Conservation (phyloP, 1,140 invertebrate species). For the Bombus impatiens region DNA sequence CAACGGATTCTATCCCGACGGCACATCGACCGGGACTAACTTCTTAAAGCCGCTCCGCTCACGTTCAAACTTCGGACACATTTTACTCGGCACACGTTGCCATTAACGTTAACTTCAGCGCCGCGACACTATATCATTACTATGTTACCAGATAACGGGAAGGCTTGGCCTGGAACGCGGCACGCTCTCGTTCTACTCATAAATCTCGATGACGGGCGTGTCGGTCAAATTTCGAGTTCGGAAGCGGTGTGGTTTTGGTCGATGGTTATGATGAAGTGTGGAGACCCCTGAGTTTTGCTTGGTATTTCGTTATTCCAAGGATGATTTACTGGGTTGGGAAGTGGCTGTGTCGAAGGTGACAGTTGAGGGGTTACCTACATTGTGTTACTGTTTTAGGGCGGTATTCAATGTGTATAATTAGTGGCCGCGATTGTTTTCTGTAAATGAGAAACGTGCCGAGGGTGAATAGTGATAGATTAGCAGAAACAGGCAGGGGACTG, state of each 20-base stretch:
- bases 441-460: not conserved
- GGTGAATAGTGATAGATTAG: not conserved
- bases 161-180: constrained; percentile 22
- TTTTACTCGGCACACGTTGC: constrained; percentile 67
- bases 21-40: constrained; percentile 66
- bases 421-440: not conserved
- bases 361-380: not conserved
- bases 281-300: not conserved
- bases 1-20: constrained; percentile 69
- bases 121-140: constrained; percentile 71
- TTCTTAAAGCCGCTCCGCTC: constrained; percentile 73
- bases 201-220: constrained; percentile 48
- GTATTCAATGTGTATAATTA: not conserved
- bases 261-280: not conserved
- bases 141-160: constrained; percentile 56
- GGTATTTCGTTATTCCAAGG: not conserved
- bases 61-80: constrained; percentile 75
- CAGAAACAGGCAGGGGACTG: not conserved
- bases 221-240: constrained; percentile 23
- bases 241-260: not conserved
- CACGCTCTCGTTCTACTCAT: constrained; percentile 17
- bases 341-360: not conserved
- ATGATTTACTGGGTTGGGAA: not conserved
- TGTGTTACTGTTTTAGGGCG: not conserved
- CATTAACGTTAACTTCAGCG: constrained; percentile 72